A percentile compares a stretch with the other conserved stretches of the same genome.
phyloP scores from a whole-genome alignment of 1,140 invertebrate species.

The Macrosteles quadrilineatus region DNA sequence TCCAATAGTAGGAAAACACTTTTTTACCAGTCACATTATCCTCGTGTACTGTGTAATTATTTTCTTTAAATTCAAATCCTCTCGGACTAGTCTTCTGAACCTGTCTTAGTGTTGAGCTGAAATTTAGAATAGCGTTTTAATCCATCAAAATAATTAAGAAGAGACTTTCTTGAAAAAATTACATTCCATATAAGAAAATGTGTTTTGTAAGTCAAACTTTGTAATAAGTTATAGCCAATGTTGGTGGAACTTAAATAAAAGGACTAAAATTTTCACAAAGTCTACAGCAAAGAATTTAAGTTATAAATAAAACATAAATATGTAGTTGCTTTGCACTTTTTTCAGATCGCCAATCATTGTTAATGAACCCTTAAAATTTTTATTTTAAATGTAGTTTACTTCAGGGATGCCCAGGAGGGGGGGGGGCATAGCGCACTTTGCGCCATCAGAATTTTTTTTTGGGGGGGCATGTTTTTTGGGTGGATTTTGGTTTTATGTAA shows the following conservation, averaged over 20 bases:
- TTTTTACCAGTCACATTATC: constrained; percentile 39
- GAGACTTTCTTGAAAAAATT: background rate
- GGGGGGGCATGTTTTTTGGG: no score
- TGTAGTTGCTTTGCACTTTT: no score
- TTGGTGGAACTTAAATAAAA: background rate
- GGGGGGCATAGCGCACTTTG: no score
- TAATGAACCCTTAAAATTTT: no score
- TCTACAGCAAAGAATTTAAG: no score
- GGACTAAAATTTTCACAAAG: no score
- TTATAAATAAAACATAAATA: no score
- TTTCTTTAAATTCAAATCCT: constrained; percentile 42
- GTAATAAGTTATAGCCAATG: background rate
- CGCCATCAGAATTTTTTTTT: no score
- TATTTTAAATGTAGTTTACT: no score
- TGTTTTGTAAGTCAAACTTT: background rate
- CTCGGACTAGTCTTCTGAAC: background rate
- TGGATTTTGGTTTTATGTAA: no score
- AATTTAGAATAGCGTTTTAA: background rate
- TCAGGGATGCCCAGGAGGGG: no score
- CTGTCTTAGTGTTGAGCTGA: background rate
- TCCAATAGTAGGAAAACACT: constrained; percentile 52
- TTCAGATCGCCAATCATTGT: no score
- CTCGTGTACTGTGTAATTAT: constrained; percentile 49
- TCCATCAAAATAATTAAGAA: background rate
- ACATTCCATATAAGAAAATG: background rate